These are phyloP conservation scores for Drosophila nikananu DNA, from an alignment of 1,140 invertebrate genomes.

Conservation along the genomic window DNA sequence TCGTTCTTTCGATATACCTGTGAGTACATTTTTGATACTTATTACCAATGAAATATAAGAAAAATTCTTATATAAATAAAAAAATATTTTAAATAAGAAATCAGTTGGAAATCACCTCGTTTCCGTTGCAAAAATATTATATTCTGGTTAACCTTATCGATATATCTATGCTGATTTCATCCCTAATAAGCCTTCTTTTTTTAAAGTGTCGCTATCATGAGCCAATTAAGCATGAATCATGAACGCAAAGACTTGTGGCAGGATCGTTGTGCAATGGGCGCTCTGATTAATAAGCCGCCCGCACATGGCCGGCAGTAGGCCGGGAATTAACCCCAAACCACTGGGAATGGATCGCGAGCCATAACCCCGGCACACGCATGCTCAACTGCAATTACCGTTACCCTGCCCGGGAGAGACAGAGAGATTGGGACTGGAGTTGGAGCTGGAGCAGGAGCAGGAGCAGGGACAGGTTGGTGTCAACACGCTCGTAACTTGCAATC, in stretches of 20 bases:
- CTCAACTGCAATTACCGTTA: constrained; percentile 65
- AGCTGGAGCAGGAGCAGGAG: constrained; percentile 3
- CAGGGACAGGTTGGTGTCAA: constrained; percentile 69
- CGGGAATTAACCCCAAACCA: constrained; percentile 37
- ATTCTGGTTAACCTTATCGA: background rate
- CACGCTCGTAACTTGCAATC: constrained; percentile 85
- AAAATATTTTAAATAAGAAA: background rate
- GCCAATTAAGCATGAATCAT: constrained; percentile 82
- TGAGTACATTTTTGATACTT: background rate
- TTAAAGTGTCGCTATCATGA: constrained; percentile 28
- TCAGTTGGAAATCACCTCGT: background rate
- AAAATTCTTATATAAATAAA: background rate
- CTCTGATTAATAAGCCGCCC: constrained; percentile 79
- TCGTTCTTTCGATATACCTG: background rate
- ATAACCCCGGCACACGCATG: constrained; percentile 56
- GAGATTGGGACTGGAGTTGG: background rate
- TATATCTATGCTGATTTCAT: background rate
- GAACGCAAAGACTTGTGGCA: constrained; percentile 41
- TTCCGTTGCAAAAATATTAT: background rate
- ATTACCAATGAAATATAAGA: background rate
- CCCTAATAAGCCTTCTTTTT: background rate
- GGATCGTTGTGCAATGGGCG: constrained; percentile 38
- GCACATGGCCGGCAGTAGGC: constrained; percentile 37
- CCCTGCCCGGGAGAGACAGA: background rate
- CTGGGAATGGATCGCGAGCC: constrained; percentile 14